phyloP scores from a whole-genome alignment of 1,140 invertebrate genomes.

The Paraescarpia echinospica region DNA sequence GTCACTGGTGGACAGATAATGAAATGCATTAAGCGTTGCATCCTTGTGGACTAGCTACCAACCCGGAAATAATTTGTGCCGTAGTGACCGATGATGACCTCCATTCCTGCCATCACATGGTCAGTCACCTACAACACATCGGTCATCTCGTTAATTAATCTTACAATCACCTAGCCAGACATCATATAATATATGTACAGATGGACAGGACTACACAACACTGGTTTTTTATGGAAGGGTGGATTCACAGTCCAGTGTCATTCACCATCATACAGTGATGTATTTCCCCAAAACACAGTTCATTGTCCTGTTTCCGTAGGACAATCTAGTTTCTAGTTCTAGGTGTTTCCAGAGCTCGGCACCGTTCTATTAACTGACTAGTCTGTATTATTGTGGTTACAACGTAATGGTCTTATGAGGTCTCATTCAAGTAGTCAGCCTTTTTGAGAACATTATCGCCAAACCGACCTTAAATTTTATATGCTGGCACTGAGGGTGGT shows the following conservation, averaged over 20 bases:
- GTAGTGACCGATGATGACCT: slow-evolving; percentile 70
- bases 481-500: too few relatives aligned
- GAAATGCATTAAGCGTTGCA: slow-evolving; percentile 8
- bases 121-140: slow-evolving; percentile 71
- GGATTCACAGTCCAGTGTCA: slow-evolving; percentile 4
- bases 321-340: too few relatives aligned
- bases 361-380: too few relatives aligned
- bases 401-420: too few relatives aligned
- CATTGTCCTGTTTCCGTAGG: neutral
- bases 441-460: too few relatives aligned
- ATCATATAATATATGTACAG: too few relatives aligned
- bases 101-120: slow-evolving; percentile 90
- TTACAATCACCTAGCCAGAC: neutral
- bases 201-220: neutral
- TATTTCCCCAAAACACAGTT: neutral
- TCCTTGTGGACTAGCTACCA: neutral
- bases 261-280: neutral
- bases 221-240: neutral
- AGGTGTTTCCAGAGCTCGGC: too few relatives aligned
- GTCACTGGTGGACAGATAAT: neutral
- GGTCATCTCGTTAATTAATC: neutral
- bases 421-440: too few relatives aligned
- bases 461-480: too few relatives aligned
- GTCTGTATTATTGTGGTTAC: too few relatives aligned
- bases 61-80: slow-evolving; percentile 14